Conservation (phyloP, 2,888 invertebrate genomes). For the Unio pictorum region DNA sequence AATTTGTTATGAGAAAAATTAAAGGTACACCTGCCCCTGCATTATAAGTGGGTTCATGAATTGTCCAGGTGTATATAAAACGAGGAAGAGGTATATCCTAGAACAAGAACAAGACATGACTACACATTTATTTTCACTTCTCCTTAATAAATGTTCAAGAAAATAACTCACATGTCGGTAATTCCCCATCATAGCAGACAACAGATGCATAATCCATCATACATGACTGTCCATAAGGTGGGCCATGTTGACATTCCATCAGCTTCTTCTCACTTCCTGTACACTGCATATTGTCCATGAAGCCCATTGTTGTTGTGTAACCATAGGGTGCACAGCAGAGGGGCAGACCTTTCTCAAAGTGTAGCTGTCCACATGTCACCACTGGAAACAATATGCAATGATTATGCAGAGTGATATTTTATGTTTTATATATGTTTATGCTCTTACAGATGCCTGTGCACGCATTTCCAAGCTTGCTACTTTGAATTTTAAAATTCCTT, state of each 20-base stretch:
- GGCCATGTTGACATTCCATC: constrained; percentile 32
- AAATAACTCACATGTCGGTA: constrained; percentile 33
- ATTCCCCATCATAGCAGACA: constrained; percentile 54
- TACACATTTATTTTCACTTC: neutral
- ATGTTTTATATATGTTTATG: no score
- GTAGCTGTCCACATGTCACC: constrained; percentile 50
- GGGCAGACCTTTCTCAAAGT: constrained; percentile 48
- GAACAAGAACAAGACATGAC: no score
- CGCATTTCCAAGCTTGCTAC: no score
- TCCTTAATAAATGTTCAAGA: neutral
- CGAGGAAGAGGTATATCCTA: no score
- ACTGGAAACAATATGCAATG: constrained; percentile 21
- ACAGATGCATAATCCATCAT: constrained; percentile 53
- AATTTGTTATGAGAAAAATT: no score
- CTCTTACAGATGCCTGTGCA: no score
- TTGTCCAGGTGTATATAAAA: no score
- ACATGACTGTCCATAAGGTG: constrained; percentile 36
- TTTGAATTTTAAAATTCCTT: no score
- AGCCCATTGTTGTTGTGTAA: constrained; percentile 39
- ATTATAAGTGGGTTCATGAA: no score
- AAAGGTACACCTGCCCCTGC: no score
- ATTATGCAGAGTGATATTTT: no score
- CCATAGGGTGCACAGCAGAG: constrained; percentile 54
- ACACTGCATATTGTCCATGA: constrained; percentile 46
- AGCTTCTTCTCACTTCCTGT: constrained; percentile 47